Percentiles rank a stretch among this genome's conserved stretches.
These are phyloP conservation scores for Iselma pallidipennis DNA, from an alignment of 2,888 invertebrate genomes.

Conservation along the genomic window DNA sequence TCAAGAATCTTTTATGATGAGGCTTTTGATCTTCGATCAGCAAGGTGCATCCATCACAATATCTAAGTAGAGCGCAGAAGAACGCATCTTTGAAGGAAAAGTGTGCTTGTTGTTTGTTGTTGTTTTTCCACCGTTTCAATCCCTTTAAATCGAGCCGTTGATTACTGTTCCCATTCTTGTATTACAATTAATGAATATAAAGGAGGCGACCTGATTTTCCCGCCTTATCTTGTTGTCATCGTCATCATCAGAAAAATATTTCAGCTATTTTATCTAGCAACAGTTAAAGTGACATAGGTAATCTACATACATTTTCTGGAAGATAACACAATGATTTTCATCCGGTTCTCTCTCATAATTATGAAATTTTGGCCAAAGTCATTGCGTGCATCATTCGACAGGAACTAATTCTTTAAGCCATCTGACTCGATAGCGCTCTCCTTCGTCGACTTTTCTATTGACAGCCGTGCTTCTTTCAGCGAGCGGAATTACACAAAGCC, in stretches of 20 bases:
- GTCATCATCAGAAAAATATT: not conserved
- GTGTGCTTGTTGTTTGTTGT: not conserved
- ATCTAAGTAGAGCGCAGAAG: not conserved
- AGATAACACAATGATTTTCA: not conserved
- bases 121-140: not conserved
- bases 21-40: constrained; percentile 13
- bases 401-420: constrained; percentile 37
- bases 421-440: constrained; percentile 22
- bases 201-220: not conserved
- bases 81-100: not conserved
- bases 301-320: not conserved
- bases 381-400: constrained; percentile 30
- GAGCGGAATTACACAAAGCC: constrained; percentile 53
- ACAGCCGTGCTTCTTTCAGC: constrained; percentile 35
- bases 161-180: not conserved
- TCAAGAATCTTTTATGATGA: constrained; percentile 8
- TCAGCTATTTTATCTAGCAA: not conserved
- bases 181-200: not conserved
- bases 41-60: not conserved
- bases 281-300: not conserved
- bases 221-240: not conserved
- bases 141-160: not conserved
- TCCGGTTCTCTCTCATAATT: not conserved
- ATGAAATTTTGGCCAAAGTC: too few relatives aligned
- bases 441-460: constrained; percentile 4